Evolutionary conservation across 2,113 vertebrate species (phyloP).

Genomic region (Tragelaphus strepsiceros): DNA sequence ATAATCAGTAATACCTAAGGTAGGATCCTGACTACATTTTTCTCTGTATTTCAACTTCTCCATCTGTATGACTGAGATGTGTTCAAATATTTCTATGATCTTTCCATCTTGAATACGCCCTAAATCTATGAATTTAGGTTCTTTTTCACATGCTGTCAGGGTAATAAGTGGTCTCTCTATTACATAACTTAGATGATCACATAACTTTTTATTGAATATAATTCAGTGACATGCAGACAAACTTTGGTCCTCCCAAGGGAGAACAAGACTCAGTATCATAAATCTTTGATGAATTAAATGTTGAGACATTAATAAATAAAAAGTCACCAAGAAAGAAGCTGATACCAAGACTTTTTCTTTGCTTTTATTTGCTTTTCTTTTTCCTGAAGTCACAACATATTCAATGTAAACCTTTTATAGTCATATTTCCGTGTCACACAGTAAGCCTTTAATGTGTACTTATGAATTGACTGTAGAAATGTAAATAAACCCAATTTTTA

Average conservation of each 20-base stretch:
- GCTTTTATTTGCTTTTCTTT: conserved; percentile 9
- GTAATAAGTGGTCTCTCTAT: not conserved
- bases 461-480: not conserved
- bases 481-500: conserved; percentile 13
- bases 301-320: not conserved
- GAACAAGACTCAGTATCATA: not conserved
- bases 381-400: not conserved
- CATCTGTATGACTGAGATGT: not conserved
- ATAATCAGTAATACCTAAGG: not conserved
- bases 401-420: not conserved
- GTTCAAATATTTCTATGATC: not conserved
- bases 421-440: not conserved
- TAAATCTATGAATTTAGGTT: conserved; percentile 9
- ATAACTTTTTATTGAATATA: not conserved
- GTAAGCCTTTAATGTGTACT: not conserved
- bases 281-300: conserved; percentile 30
- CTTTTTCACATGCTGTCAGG: not conserved
- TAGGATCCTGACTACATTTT: not conserved
- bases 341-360: not conserved
- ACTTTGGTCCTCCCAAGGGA: not conserved
- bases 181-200: not conserved
- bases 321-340: not conserved
- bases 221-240: not conserved
- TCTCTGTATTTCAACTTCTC: not conserved
- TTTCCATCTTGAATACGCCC: not conserved